A percentile compares a stretch with the other conserved stretches of the same genome.
phyloP scores from a whole-genome alignment of 2,888 invertebrate species.

The Altica lythri region DNA sequence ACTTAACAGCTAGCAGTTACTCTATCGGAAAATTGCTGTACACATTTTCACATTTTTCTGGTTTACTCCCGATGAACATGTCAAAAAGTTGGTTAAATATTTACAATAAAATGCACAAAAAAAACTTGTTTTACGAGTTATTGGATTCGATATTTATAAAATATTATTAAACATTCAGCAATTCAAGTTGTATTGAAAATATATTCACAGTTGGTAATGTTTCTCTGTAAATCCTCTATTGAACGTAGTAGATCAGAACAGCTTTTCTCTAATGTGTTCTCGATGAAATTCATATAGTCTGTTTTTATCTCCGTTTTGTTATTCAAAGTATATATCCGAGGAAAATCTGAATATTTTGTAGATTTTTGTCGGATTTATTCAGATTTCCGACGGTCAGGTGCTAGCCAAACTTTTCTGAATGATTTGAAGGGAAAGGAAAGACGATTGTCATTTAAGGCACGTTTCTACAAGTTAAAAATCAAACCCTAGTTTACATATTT shows the following conservation, averaged over 20 bases:
- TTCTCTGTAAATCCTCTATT: slow-evolving; percentile 11
- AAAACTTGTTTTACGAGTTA: too few relatives aligned
- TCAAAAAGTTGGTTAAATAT: too few relatives aligned
- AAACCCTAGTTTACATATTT: slow-evolving; percentile 47
- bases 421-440: slow-evolving; percentile 15
- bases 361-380: slow-evolving; percentile 40
- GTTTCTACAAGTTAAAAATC: slow-evolving; percentile 43
- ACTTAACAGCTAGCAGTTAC: slow-evolving; percentile 51
- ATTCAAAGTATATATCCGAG: slow-evolving; percentile 43
- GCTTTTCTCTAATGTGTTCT: slow-evolving; percentile 37
- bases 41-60: slow-evolving; percentile 41
- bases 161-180: too few relatives aligned
- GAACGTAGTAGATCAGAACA: slow-evolving; percentile 25
- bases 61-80: too few relatives aligned
- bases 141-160: too few relatives aligned
- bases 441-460: slow-evolving; percentile 34
- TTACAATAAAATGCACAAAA: too few relatives aligned
- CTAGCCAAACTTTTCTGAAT: slow-evolving; percentile 18
- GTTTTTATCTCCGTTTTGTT: slow-evolving; percentile 48
- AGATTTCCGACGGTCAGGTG: slow-evolving; percentile 38
- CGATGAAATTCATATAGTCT: slow-evolving; percentile 41
- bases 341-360: slow-evolving; percentile 46
- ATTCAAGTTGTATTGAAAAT: too few relatives aligned
- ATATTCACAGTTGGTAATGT: too few relatives aligned
- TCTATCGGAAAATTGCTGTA: slow-evolving; percentile 53